Percentiles rank a stretch among this genome's conserved stretches.
Conservation (phyloP, 2,113 vertebrate species). For the Deroptyus accipitrinus region DNA sequence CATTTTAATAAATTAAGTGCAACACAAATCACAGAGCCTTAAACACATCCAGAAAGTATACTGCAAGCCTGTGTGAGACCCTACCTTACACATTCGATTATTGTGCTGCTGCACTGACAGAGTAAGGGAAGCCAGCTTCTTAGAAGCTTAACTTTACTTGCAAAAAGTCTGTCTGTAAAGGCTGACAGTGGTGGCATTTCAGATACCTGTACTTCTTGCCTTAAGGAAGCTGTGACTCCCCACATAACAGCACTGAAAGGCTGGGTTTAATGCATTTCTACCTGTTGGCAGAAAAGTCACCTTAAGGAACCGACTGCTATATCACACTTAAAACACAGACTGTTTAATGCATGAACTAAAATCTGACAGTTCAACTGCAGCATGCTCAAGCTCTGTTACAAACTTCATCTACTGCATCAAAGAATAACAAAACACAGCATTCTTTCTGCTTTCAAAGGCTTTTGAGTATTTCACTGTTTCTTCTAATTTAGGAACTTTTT, state of each 20-base stretch:
- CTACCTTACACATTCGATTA: neutral
- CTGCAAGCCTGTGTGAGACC: neutral
- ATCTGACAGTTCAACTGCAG: neutral
- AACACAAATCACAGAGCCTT: neutral
- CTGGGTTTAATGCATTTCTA: neutral
- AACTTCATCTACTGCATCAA: neutral
- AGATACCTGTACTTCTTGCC: neutral
- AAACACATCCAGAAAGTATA: neutral
- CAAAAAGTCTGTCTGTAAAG: neutral
- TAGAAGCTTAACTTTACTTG: neutral
- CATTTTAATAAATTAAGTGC: neutral
- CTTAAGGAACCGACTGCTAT: neutral
- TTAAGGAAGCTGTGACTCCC: neutral
- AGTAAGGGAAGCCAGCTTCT: neutral
- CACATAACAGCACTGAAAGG: neutral
- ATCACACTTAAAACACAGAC: neutral
- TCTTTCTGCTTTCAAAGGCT: neutral
- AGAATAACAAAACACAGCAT: neutral
- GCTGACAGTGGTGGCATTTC: neutral
- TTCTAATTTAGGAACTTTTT: neutral
- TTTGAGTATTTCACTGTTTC: neutral
- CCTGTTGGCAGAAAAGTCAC: neutral
- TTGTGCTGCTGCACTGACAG: neutral
- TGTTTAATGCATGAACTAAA: neutral
- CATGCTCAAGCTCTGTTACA: accelerated